These are phyloP conservation scores for Borostomias antarcticus DNA, from an alignment of 2,797 vertebrate genomes.

Conservation along the genomic window DNA sequence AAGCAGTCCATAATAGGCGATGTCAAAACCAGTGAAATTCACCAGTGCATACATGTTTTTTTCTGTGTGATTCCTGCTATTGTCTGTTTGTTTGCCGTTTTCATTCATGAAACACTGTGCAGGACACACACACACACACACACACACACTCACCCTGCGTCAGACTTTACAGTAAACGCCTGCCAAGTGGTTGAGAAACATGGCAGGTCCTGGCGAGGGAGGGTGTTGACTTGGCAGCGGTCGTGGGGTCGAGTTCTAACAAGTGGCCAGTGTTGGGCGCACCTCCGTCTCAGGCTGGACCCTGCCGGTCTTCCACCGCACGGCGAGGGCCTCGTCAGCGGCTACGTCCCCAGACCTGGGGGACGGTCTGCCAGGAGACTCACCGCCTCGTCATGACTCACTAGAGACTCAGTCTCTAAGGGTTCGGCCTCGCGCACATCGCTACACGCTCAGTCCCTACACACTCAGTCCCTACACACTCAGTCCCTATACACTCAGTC, in stretches of 20 bases:
- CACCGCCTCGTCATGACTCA: too few species aligned
- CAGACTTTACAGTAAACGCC: slow-evolving; percentile 14
- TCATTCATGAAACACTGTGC: background rate
- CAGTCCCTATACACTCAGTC: too few species aligned
- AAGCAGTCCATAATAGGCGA: slow-evolving; percentile 50
- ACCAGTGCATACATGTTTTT: slow-evolving; percentile 46
- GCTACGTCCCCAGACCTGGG: too few species aligned
- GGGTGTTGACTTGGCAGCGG: slow-evolving; percentile 16
- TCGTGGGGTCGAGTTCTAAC: slow-evolving; percentile 20
- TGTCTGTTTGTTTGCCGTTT: background rate
- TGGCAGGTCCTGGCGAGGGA: slow-evolving; percentile 8
- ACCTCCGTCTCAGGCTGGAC: slow-evolving; percentile 15
- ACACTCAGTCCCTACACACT: too few species aligned
- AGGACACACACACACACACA: slow-evolving; percentile 20
- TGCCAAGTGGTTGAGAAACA: slow-evolving; percentile 11
- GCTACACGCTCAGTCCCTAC: too few species aligned
- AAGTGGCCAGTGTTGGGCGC: slow-evolving; percentile 23
- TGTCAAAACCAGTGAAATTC: slow-evolving; percentile 53
- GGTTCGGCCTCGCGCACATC: too few species aligned
- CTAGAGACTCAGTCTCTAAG: too few species aligned
- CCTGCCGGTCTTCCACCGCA: background rate
- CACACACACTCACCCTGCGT: slow-evolving; percentile 17
- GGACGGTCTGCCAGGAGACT: too few species aligned
- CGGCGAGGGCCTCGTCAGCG: background rate
- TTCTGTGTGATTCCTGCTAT: background rate